Conservation (phyloP, 2,888 invertebrate species). For the Diadegma fenestrale region DNA sequence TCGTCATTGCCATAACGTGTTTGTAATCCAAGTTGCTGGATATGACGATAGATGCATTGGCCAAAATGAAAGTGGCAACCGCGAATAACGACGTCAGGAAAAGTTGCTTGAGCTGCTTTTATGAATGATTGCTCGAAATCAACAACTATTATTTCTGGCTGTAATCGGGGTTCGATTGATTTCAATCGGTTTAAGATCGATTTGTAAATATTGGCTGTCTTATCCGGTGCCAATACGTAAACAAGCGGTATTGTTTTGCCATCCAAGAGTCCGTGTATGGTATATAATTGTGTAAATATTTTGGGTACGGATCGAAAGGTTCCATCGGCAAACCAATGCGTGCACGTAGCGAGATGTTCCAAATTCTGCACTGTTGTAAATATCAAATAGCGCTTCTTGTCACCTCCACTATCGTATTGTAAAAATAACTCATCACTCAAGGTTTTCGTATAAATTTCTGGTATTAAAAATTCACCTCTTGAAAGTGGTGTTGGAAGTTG, state of each 20-base stretch:
- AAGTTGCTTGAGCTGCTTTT: background rate
- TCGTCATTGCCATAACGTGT: slow-evolving; percentile 24
- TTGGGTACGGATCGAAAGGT: slow-evolving; percentile 26
- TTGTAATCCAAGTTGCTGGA: slow-evolving; percentile 16
- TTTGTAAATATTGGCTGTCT: slow-evolving; percentile 8
- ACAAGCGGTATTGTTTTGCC: slow-evolving; percentile 25
- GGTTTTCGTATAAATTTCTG: slow-evolving; percentile 30
- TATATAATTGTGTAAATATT: slow-evolving; percentile 38
- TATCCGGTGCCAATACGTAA: slow-evolving; percentile 29
- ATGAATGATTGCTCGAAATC: slow-evolving; percentile 49
- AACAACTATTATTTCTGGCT: slow-evolving; percentile 21
- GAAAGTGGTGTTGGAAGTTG: slow-evolving; percentile 22
- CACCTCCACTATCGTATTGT: slow-evolving; percentile 25
- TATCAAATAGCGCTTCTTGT: slow-evolving; percentile 43
- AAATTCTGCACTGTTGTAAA: slow-evolving; percentile 38
- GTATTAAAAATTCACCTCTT: slow-evolving; percentile 25
- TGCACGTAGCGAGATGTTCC: slow-evolving; percentile 30
- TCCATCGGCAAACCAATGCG: slow-evolving; percentile 41
- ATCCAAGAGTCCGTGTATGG: slow-evolving; percentile 12
- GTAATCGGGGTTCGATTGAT: background rate
- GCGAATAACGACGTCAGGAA: background rate
- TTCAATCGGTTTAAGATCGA: background rate
- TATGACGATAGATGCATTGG: slow-evolving; percentile 39
- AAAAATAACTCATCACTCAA: slow-evolving; percentile 24
- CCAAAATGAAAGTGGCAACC: slow-evolving; percentile 51